Base-by-base conservation (phyloP, 2,113 vertebrate genomes). In the Tinamus guttatus region DNA sequence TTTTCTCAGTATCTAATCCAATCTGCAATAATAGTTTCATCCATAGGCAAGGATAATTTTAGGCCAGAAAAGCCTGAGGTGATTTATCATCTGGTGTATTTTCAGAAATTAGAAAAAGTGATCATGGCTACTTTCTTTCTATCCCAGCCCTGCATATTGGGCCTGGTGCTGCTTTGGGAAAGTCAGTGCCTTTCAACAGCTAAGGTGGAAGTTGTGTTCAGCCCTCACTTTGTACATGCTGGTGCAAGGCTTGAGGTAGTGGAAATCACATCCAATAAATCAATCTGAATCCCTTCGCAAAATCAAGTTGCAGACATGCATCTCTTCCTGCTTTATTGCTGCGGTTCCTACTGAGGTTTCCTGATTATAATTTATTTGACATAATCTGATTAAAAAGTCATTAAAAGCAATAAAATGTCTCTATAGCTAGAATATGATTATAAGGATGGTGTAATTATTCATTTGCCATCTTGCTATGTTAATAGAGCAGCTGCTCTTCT, bases 371-470 rank as follows among this genome's bases (percentile, higher is more conserved):
- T 95, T 95, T 94, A 25, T 81, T 94, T 86, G 20, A 58, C 38
- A 25, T 79, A 93, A 93, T 13, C 25, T 87, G 64, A 94, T 95
- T 94, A 81, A 87, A 90, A 96, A 92, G 30, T 76, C 40, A 92
- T 89, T 91, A 77, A 93, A 94, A 95, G 62, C 45, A 79, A 95
- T 77, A 27, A 93, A 15, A 30, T 89, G 87, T 69, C 43, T 79
- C 40, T 28, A 36, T 28, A 78, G 56, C 41, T 59, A 49, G 52
- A 89, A 91, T 16, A 73, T 17, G 34, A 94, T 93, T 79, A 77
- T 65, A 89, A 85, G 93, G 24, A 67, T 27, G 13, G 56, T 74
- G 20, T 56, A 85, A 75, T 92, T 90, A 52, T 59, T 91, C 36
- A 36, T 90, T 89, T 1, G 0, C 36, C 17, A 43, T 91, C 62